Evolutionary conservation across 2,888 invertebrate species (phyloP), one percentile per base, ranked within the genome.

Genomic region (Dicyrtomina minuta): DNA sequence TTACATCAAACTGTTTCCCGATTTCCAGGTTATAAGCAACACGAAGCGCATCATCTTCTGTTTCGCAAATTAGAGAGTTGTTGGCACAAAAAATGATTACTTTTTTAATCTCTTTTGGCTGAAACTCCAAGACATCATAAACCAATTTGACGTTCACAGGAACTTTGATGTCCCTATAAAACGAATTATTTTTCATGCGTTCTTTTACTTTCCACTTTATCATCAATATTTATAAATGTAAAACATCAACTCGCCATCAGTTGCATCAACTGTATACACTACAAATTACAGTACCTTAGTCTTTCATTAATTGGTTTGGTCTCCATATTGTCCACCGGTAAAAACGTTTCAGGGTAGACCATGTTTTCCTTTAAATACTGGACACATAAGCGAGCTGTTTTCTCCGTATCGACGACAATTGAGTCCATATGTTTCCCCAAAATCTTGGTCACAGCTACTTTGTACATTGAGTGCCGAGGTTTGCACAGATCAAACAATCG

Each of bases 401-500:
- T 93, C 83, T 97, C 97, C 0, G 94, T 93, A 84, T 99, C 99
- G 43, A 98, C 98, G 17, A 99, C 97, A 80, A 99, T 99, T 66
- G 97, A 97, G 82, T 97, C 98, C 98, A 99, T 99, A 83, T 96
- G 96, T 84, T 97, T 98, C 70, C 97, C 98, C 76, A 99, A 86
- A 64, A 98, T 94, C 84, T 97, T 97, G 0, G 97, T 97, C 80
- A 97, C 93, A 53, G 96, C 95, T 68, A 97, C 92, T 83, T 98
- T 97, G 85, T 96, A 99, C 27, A 95, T 88, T 83, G 97, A 96
- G 84, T 99, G 98, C 58, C 96, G 95, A 1, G 99, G 98, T 83
- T 98, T 96, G 83, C 98, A 99, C 90, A 98, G 93, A 84, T 99
- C 97, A 78, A 98, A 94, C 90, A 99, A 92, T 62, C 99, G 89